Conservation (phyloP, 1,140 invertebrate genomes). For the Drosophila subobscura region DNA sequence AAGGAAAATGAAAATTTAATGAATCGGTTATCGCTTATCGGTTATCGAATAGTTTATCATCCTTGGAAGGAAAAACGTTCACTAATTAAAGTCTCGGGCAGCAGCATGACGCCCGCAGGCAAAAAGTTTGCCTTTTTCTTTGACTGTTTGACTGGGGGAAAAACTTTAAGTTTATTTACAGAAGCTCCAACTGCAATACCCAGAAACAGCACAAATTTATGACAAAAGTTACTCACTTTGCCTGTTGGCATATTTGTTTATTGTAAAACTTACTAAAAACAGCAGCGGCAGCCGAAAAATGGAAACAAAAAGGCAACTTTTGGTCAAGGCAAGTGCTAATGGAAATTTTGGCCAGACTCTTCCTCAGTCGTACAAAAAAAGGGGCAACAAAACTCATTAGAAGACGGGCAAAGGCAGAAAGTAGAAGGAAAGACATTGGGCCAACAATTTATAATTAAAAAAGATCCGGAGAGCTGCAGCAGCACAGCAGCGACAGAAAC, state of each 20-base stretch:
- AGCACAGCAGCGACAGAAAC: constrained; percentile 16
- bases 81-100: constrained; percentile 29
- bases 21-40: constrained; percentile 6
- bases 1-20: constrained; percentile 21
- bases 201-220: constrained; percentile 40
- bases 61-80: constrained; percentile 12
- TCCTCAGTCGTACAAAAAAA: constrained; percentile 33
- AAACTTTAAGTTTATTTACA: constrained; percentile 45
- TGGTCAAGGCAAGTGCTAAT: constrained; percentile 25
- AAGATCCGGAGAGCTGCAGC: constrained; percentile 22
- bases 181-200: constrained; percentile 24
- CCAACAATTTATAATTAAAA: constrained; percentile 57
- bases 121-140: background rate
- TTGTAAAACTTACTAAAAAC: constrained; percentile 50
- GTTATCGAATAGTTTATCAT: constrained; percentile 41
- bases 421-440: constrained; percentile 48
- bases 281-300: constrained; percentile 12
- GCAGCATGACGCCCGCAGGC: constrained; percentile 23
- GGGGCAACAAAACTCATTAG: constrained; percentile 3
- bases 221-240: constrained; percentile 35
- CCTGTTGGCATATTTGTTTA: constrained; percentile 51
- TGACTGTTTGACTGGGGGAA: background rate
- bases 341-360: constrained; percentile 40
- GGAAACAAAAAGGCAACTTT: constrained; percentile 11
- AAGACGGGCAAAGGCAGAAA: constrained; percentile 24